A percentile compares a stretch with the other conserved stretches of the same genome.
Conservation (phyloP, 1,140 invertebrate species). For the Druon quercuslanigerum region DNA sequence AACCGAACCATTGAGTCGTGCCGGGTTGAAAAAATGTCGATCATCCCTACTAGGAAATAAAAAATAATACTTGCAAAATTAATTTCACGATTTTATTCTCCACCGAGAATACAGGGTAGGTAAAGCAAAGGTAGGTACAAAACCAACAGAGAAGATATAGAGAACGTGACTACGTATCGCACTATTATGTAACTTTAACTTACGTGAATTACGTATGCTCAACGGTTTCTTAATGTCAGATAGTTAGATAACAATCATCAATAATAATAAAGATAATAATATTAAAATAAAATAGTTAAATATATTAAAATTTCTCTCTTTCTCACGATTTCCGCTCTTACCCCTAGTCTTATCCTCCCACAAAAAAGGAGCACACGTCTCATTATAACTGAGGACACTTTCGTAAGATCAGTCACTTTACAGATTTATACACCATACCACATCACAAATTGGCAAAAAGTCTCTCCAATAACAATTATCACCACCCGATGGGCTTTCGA, state of each 20-base stretch:
- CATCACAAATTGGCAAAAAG: conserved; percentile 6
- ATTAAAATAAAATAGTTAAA: conserved; percentile 22
- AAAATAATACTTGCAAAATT: background rate
- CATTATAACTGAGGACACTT: conserved; percentile 3
- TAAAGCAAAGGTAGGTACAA: background rate
- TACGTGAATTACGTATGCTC: conserved; percentile 22
- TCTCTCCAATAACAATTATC: background rate
- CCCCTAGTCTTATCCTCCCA: background rate
- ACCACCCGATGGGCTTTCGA: background rate
- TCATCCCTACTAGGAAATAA: no score
- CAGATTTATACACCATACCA: conserved; percentile 28
- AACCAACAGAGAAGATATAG: conserved; percentile 13
- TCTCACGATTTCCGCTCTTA: conserved; percentile 16
- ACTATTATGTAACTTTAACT: conserved; percentile 24
- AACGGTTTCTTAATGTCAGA: conserved; percentile 5
- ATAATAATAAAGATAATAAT: conserved; percentile 28
- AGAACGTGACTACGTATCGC: background rate
- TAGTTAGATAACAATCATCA: conserved; percentile 25
- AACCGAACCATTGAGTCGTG: no score
- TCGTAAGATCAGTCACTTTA: background rate
- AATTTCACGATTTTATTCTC: conserved; percentile 15
- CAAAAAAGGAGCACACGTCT: background rate
- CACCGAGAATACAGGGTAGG: conserved; percentile 5
- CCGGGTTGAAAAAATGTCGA: no score
- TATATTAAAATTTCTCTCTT: conserved; percentile 27